Percentiles rank a stretch among this genome's conserved stretches.
Conservation (phyloP, 2,797 vertebrate genomes). For the Spinus pinus region DNA sequence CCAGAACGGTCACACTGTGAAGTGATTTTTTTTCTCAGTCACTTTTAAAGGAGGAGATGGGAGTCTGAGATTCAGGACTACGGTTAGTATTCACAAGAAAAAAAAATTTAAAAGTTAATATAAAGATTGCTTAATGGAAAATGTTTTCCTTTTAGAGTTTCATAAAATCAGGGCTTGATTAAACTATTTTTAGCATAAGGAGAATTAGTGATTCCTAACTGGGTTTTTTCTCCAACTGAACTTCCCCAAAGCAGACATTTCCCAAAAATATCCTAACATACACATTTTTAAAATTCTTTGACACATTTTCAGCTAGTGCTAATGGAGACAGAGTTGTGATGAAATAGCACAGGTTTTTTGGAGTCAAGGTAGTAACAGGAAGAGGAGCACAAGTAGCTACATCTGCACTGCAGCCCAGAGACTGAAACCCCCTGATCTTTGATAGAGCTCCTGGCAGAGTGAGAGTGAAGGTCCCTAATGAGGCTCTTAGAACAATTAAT, state of each 20-base stretch:
- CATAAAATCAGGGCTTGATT: neutral
- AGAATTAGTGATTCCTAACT: neutral
- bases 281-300: neutral
- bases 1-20: neutral
- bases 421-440: neutral
- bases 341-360: neutral
- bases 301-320: neutral
- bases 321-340: neutral
- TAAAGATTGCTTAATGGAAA: neutral
- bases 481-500: neutral
- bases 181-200: neutral
- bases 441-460: neutral
- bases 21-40: neutral
- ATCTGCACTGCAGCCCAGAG: neutral
- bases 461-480: neutral
- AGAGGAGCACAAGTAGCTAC: too few relatives aligned
- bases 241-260: neutral
- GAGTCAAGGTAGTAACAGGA: neutral
- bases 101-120: rapidly evolving
- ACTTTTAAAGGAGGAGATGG: neutral
- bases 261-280: neutral
- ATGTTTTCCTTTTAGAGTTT: neutral
- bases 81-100: neutral
- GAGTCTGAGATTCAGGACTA: neutral
- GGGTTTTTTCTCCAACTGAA: neutral